A percentile compares a stretch with the other conserved stretches of the same genome.
phyloP scores from a whole-genome alignment of 2,113 vertebrate genomes.

The Ctenomys sociabilis region DNA sequence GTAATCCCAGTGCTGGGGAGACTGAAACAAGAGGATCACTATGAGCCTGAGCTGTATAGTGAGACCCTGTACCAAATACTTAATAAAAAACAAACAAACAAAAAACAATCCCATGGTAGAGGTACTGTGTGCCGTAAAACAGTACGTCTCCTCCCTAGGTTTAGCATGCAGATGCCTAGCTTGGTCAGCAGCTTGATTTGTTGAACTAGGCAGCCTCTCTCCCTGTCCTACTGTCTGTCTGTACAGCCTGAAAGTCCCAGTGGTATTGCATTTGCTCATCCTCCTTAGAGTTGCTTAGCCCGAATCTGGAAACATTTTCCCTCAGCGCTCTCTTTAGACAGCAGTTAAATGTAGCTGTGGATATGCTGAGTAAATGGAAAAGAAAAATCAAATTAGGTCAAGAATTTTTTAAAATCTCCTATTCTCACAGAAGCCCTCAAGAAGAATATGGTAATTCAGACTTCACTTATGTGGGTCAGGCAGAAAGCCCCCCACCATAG shows the following conservation, averaged over 20 bases:
- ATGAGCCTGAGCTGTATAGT: no score
- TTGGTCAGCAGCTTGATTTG: background rate
- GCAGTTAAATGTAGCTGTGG: conserved; percentile 65
- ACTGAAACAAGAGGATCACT: no score
- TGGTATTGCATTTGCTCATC: conserved; percentile 43
- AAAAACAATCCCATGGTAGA: background rate
- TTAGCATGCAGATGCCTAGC: background rate
- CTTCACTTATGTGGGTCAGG: background rate
- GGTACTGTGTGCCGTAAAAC: background rate
- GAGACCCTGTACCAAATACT: no score
- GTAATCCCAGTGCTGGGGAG: no score
- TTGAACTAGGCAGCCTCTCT: background rate
- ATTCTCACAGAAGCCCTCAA: conserved; percentile 41
- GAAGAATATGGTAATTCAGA: conserved; percentile 50
- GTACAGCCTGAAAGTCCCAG: conserved; percentile 26
- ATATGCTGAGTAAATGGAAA: conserved; percentile 57
- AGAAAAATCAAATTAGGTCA: conserved; percentile 63
- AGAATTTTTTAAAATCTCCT: conserved; percentile 53
- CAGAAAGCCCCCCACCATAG: conserved; percentile 16
- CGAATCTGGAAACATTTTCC: conserved; percentile 66
- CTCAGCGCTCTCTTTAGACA: conserved; percentile 54
- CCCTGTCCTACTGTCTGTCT: background rate
- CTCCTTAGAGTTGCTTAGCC: conserved; percentile 49
- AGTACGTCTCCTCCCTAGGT: background rate
- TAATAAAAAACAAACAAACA: no score